Base-by-base conservation (phyloP, 2,113 vertebrate genomes). In the Phyllopteryx taeniolatus region DNA sequence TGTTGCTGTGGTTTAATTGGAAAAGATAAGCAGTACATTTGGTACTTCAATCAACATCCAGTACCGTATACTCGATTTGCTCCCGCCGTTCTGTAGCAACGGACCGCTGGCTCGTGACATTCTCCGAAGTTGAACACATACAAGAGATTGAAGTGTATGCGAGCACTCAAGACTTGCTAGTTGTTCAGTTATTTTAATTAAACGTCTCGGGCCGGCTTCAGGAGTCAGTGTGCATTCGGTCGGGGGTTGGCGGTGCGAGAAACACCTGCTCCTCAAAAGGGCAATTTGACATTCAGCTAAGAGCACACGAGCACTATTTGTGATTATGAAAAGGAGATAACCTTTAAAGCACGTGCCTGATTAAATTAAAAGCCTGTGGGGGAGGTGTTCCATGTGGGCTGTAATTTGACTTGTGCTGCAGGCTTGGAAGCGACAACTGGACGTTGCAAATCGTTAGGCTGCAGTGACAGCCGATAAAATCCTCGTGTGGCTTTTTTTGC, bases 281-380 rank as follows among this genome's bases (percentile, higher is more conserved):
- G 84, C 82, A 86, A 72, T 69, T 81, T 87, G 73, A 71, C 81
- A 67, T 76, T 43, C 75, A 71, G 71, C 81, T 86, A 84, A 88
- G 76, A 83, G 76, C 44, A 1, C n/a, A 77, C 65, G 17, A 74
- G 76, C 82, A 77, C 77, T 27, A 83, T 76, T 81, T 76, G 47
- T 80, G 83, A 73, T 80, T 80, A 72, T 85, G 78, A 86, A 84
- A 70, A 71, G 76, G 80, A 77, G 84, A 86, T 89, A 88, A 89
- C 89, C 88, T 91, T 89, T 91, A 79, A 78, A 75, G 44, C 22
- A 46, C 14, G 22, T 66, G 64, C 64, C 71, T 69, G 75, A 80
- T 77, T 74, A 82, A 82, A 39, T 1, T 1, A 39, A 62, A 43
- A 20, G 39, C 35, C 64, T 74, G 53, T 54, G 62, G 69, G 43